phyloP scores from a whole-genome alignment of 2,113 vertebrate species.

The Setophaga petechia region DNA sequence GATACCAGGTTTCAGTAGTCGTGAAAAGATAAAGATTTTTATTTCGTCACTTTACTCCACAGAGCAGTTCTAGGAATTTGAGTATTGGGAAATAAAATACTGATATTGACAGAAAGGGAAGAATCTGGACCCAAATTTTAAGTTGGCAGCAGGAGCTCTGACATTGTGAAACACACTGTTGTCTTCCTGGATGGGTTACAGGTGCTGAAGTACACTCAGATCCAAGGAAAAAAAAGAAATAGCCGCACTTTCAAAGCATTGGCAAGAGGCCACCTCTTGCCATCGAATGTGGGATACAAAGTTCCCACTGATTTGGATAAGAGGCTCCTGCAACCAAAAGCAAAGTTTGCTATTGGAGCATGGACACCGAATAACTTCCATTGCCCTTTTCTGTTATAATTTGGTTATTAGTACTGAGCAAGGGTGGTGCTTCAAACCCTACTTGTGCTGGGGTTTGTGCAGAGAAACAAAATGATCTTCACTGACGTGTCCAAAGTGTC shows the following conservation, averaged over 20 bases:
- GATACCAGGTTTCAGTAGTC: neutral
- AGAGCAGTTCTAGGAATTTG: neutral
- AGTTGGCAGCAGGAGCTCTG: neutral
- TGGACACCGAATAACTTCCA: neutral
- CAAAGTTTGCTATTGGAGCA: neutral
- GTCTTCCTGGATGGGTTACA: neutral
- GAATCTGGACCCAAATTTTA: neutral
- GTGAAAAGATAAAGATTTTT: neutral
- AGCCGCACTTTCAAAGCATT: neutral
- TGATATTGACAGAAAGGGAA: neutral
- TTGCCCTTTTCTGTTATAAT: neutral
- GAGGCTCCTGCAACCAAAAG: neutral
- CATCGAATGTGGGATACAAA: neutral
- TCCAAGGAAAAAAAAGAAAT: neutral
- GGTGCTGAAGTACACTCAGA: neutral
- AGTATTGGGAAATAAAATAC: neutral
- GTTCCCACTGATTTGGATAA: neutral
- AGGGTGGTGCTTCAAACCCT: neutral
- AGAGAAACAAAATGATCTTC: neutral
- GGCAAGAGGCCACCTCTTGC: neutral
- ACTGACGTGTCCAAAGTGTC: neutral
- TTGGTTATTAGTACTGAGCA: neutral
- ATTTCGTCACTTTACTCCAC: neutral
- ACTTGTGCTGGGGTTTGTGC: neutral
- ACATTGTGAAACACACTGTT: neutral